phyloP scores from a whole-genome alignment of 2,888 invertebrate species.

The Cheilosia pagana region DNA sequence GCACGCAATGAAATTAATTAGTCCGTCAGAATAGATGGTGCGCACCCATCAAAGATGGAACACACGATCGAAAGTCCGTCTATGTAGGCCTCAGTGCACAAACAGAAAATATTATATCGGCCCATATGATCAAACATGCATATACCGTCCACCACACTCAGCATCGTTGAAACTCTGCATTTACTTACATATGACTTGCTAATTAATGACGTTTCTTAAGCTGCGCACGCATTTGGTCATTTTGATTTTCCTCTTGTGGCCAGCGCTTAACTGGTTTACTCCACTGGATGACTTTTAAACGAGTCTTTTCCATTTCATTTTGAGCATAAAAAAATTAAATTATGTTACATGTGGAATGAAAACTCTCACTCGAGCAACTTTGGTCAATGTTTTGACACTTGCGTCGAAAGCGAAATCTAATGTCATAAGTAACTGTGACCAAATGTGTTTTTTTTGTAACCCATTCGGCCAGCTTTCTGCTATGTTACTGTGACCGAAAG shows the following conservation, averaged over 20 bases:
- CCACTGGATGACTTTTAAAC: constrained; percentile 33
- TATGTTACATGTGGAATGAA: constrained; percentile 6
- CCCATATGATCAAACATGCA: constrained; percentile 57
- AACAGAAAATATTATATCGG: background rate
- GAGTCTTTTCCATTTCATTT: constrained; percentile 63
- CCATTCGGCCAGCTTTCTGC: background rate
- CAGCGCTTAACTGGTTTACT: constrained; percentile 36
- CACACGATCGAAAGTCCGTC: constrained; percentile 49
- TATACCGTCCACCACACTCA: constrained; percentile 47
- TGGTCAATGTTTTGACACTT: constrained; percentile 29
- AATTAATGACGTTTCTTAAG: constrained; percentile 47
- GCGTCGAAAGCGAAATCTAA: constrained; percentile 59
- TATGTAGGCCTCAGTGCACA: background rate
- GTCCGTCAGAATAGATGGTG: constrained; percentile 17
- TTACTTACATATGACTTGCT: constrained; percentile 28
- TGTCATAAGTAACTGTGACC: constrained; percentile 25
- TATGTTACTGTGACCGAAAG: no score
- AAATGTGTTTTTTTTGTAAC: background rate
- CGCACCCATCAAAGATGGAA: constrained; percentile 15
- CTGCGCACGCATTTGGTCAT: constrained; percentile 45
- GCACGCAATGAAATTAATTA: constrained; percentile 62
- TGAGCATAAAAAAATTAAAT: constrained; percentile 8
- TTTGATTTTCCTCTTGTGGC: constrained; percentile 37
- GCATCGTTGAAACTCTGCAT: constrained; percentile 25
- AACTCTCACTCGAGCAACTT: constrained; percentile 54